Conservation (phyloP, 2,888 invertebrate species). For the Orthosia gothica region DNA sequence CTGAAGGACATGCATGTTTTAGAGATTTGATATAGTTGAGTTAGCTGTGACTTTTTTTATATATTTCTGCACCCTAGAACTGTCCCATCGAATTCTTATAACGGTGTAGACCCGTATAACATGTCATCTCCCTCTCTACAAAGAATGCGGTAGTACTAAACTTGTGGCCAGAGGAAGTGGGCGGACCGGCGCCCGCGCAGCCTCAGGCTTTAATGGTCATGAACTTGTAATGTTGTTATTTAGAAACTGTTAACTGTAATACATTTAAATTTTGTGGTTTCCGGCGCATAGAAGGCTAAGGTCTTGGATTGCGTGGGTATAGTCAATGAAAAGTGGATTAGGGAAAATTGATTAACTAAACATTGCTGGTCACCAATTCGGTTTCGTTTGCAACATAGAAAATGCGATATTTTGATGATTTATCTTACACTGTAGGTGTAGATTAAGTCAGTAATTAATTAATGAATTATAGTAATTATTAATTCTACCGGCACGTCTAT, state of each 20-base stretch:
- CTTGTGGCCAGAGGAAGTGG: conserved; percentile 28
- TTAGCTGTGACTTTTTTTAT: neutral
- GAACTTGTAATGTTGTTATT: conserved; percentile 26
- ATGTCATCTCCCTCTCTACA: neutral
- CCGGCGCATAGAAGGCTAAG: conserved; percentile 19
- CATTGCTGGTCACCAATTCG: neutral
- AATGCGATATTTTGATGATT: neutral
- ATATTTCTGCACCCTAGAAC: neutral
- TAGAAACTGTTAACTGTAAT: conserved; percentile 5
- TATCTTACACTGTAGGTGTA: neutral
- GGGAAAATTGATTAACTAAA: neutral
- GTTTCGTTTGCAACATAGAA: neutral
- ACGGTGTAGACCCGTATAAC: neutral
- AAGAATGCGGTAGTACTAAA: conserved; percentile 39
- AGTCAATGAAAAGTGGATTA: conserved; percentile 6
- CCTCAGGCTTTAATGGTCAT: conserved; percentile 16
- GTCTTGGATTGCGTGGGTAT: neutral
- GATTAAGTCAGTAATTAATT: neutral
- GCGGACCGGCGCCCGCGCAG: conserved; percentile 38
- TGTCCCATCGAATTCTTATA: neutral
- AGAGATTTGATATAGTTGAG: neutral
- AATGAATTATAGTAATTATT: too few relatives aligned
- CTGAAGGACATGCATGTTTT: neutral
- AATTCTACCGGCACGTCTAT: too few relatives aligned
- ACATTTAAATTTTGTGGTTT: conserved; percentile 25